Evolutionary conservation across 2,888 invertebrate genomes (phyloP), one percentile per base, ranked within the genome.

Genomic region (Melikaiella ostensackeni): DNA sequence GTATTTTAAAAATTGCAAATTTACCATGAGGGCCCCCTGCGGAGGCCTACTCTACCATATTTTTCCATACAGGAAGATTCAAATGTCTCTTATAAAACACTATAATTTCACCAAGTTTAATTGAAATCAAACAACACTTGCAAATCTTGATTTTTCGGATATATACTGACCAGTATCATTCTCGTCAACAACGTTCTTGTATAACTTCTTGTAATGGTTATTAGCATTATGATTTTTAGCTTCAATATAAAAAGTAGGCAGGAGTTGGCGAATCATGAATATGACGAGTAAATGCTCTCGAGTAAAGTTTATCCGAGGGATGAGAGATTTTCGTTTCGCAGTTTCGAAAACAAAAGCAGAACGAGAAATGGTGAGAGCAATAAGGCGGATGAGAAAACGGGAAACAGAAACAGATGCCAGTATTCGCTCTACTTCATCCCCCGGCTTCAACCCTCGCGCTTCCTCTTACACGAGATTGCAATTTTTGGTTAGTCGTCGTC

Each of bases 381-480:
- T 87, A 89, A 89, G 86, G 86, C 86, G 88, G 87, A 88, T 88
- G 88, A 88, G 89, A 88, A 88, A 89, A 84, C 83, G 83, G 84
- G 86, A 87, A 86, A 88, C 85, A 86, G 87, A 86, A 87, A 85
- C 89, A 89, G 89, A 89, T 89, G 89, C 87, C 83, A 81, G 84
- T 86, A 86, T 84, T 88, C 84, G 83, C 81, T 84, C 82, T 80
- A 78, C 81, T 86, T 85, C 85, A 86, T 85, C 85, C 86, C 83
- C 84, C 82, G 81, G 84, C 79, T 83, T 82, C 81, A 84, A 81
- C 82, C 82, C 85, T 83, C 63, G 42, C 74, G 21, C 74, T 59
- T 57, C 74, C 74, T 70, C 50, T 70, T 70, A 70, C 70, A 70
- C 50, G 50, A 70, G 50, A 70, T 70, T 70, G 70, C 70, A 70